Evolutionary conservation across 2,888 invertebrate species (phyloP).

Genomic region (Trissolcus brochymenae): DNA sequence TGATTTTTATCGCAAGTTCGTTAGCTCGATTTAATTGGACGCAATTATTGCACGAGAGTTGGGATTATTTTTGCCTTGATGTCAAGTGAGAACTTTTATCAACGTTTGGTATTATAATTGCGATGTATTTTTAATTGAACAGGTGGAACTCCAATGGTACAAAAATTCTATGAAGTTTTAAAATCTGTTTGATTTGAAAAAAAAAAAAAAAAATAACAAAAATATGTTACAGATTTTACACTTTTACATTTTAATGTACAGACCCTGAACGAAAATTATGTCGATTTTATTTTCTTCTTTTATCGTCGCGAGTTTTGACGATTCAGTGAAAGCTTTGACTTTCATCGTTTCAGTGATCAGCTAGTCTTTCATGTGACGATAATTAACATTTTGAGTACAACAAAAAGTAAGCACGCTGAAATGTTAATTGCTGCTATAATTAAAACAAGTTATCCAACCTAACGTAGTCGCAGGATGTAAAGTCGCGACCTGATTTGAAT

Average conservation of each 20-base stretch:
- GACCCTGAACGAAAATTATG: not conserved
- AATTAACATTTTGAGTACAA: conserved; percentile 3
- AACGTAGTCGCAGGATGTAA: not conserved
- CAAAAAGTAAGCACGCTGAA: not conserved
- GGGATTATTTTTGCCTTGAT: no score
- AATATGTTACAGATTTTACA: no score
- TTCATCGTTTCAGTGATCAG: conserved; percentile 15
- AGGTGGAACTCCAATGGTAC: no score
- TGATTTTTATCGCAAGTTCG: conserved; percentile 18
- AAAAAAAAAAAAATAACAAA: not conserved
- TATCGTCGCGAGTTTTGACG: not conserved
- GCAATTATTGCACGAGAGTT: not conserved
- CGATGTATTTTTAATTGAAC: no score
- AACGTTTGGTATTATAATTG: not conserved
- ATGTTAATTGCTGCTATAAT: not conserved
- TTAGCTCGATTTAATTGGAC: conserved; percentile 24
- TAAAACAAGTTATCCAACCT: not conserved
- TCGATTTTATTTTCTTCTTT: not conserved
- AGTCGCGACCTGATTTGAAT: conserved; percentile 16
- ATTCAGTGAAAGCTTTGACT: conserved; percentile 22
- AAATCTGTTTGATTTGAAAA: not conserved
- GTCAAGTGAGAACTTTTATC: not conserved
- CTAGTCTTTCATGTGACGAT: not conserved
- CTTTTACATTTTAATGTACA: not conserved
- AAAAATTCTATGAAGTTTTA: not conserved